Percentiles rank a stretch among this genome's conserved stretches.
phyloP scores from a whole-genome alignment of 2,113 vertebrate genomes.

The Zingel zingel region DNA sequence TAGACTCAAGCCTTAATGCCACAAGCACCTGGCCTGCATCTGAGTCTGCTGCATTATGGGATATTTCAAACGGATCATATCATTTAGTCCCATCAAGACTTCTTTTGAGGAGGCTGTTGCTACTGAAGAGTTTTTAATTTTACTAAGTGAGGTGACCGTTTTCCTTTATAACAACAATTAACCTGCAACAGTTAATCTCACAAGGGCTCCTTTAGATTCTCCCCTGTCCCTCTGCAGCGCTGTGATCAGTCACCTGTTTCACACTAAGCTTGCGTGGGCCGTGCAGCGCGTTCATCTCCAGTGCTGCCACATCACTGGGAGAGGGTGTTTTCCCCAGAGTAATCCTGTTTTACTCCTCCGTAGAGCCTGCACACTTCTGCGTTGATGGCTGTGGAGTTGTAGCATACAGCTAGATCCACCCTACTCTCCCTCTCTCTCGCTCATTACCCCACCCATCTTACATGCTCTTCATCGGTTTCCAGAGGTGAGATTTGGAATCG shows the following conservation, averaged over 20 bases:
- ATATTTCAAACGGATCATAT: slow-evolving; percentile 22
- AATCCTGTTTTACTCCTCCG: slow-evolving; percentile 76
- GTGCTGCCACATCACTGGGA: slow-evolving; percentile 52
- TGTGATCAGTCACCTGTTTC: slow-evolving; percentile 73
- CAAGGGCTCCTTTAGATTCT: slow-evolving; percentile 27
- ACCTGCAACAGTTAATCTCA: slow-evolving; percentile 46
- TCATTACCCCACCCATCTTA: slow-evolving; percentile 68
- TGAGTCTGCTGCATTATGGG: slow-evolving; percentile 22
- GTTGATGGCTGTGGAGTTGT: slow-evolving; percentile 47
- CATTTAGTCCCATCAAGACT: slow-evolving; percentile 18
- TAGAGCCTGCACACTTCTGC: slow-evolving; percentile 46
- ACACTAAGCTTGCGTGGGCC: slow-evolving; percentile 68
- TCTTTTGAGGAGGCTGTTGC: slow-evolving; percentile 30
- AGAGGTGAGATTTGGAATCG: slow-evolving; percentile 71
- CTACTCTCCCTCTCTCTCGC: slow-evolving; percentile 47
- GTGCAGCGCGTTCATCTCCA: slow-evolving; percentile 54
- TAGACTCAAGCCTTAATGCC: slow-evolving; percentile 10
- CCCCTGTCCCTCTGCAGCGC: slow-evolving; percentile 15
- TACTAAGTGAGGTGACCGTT: slow-evolving; percentile 43
- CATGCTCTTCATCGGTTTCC: slow-evolving; percentile 72
- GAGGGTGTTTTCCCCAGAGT: slow-evolving; percentile 70
- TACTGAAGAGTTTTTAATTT: slow-evolving; percentile 40
- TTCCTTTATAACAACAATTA: slow-evolving; percentile 40
- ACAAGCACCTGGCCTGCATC: slow-evolving; percentile 33
- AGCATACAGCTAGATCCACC: slow-evolving; percentile 38